Evolutionary conservation across 2,797 vertebrate species (phyloP).

Genomic region (Falco berigora): DNA sequence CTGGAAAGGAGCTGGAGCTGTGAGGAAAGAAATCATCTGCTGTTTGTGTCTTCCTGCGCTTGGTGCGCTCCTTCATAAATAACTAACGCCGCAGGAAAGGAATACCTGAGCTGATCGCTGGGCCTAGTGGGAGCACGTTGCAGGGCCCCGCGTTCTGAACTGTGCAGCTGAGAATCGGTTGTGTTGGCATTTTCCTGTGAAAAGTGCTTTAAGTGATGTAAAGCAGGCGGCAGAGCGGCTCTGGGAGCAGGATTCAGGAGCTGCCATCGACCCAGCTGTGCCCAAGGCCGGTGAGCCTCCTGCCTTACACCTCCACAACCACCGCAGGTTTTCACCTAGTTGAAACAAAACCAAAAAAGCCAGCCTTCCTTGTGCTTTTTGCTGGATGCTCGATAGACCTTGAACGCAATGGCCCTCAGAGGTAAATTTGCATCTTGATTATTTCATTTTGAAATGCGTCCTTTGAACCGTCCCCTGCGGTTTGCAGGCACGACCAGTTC

Average conservation of each 20-base stretch:
- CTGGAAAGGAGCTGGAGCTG: conserved; percentile 1
- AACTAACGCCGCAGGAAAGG: neutral
- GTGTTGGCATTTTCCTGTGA: neutral
- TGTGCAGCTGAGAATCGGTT: accelerated
- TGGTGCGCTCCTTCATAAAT: neutral
- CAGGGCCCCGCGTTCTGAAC: neutral
- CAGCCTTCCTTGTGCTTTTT: neutral
- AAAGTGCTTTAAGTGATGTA: neutral
- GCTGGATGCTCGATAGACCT: neutral
- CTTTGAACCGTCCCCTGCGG: neutral
- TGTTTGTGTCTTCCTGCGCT: neutral
- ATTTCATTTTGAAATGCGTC: neutral
- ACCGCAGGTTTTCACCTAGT: neutral
- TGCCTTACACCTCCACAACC: neutral
- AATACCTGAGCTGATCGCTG: neutral
- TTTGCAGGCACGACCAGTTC: neutral
- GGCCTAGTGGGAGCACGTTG: neutral
- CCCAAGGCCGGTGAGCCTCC: accelerated
- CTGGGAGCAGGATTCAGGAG: neutral
- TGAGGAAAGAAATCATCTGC: neutral
- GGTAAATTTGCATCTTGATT: neutral
- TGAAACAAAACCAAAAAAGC: neutral
- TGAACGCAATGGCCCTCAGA: neutral
- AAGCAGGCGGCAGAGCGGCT: neutral
- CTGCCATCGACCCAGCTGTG: accelerated